Conservation (phyloP, 2,113 vertebrate species). For the Aphelocoma coerulescens region DNA sequence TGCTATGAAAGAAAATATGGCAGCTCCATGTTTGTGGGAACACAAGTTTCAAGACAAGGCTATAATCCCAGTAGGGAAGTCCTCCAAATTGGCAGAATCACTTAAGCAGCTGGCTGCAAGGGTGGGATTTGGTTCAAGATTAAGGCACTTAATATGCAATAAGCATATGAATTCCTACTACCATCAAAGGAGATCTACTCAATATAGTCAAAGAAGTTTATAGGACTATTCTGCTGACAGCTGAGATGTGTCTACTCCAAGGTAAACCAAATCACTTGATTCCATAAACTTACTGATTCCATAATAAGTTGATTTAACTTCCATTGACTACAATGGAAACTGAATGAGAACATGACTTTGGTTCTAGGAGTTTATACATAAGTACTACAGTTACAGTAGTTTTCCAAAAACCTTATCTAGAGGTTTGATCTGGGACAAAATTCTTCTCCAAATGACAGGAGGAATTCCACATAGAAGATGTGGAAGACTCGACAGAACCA, state of each 20-base stretch:
- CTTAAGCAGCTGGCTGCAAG: neutral
- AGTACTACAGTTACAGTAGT: neutral
- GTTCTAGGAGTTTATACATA: neutral
- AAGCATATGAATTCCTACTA: neutral
- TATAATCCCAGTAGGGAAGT: neutral
- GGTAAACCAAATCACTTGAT: neutral
- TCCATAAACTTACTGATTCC: neutral
- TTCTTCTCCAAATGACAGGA: neutral
- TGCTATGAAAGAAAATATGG: neutral
- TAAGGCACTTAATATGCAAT: neutral
- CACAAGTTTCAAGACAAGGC: neutral
- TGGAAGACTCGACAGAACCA: neutral
- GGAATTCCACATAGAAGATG: neutral
- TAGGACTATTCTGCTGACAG: neutral
- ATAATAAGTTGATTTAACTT: neutral
- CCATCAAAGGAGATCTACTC: neutral
- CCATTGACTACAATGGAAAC: neutral
- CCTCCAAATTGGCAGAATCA: neutral
- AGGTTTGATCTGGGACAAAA: neutral
- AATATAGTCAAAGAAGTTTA: neutral
- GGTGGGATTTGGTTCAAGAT: neutral
- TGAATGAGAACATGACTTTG: neutral
- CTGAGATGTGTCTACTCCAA: neutral
- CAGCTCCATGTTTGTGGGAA: neutral
- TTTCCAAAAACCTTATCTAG: neutral